Percentiles rank a stretch among this genome's conserved stretches.
Conservation (phyloP, 2,797 vertebrate genomes). For the Sorex maritimensis region DNA sequence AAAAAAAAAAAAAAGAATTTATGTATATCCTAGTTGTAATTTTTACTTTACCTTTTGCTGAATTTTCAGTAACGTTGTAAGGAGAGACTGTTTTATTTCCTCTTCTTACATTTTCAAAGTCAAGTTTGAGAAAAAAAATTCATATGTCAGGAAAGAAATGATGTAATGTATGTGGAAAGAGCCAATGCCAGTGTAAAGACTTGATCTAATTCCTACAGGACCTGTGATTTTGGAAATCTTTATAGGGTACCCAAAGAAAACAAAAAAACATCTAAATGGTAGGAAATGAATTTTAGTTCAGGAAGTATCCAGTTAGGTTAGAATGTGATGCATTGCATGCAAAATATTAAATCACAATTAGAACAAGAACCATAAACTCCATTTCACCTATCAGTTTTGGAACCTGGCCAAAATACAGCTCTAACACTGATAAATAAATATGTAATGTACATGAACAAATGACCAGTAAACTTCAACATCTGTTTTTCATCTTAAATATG, state of each 20-base stretch:
- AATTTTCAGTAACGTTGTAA: background rate
- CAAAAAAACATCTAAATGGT: background rate
- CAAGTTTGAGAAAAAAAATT: background rate
- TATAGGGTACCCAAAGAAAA: background rate
- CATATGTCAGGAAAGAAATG: background rate
- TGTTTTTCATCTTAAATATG: constrained; percentile 82
- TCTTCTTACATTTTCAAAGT: background rate
- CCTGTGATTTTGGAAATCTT: background rate
- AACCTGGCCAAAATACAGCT: background rate
- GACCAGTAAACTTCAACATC: constrained; percentile 69
- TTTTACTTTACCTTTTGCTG: background rate
- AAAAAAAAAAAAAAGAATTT: too few species aligned
- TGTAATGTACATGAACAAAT: background rate
- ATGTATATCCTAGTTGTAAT: background rate
- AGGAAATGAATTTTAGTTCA: background rate
- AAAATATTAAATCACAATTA: background rate
- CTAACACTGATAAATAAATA: constrained; percentile 1
- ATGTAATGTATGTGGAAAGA: too few species aligned
- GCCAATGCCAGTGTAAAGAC: accelerated
- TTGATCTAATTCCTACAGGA: background rate
- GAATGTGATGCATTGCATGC: background rate
- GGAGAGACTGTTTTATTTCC: background rate
- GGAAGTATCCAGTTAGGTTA: background rate
- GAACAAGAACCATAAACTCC: background rate
- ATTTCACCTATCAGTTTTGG: background rate